Conservation (phyloP, 2,888 invertebrate species). For the Crossocerus cetratus region DNA sequence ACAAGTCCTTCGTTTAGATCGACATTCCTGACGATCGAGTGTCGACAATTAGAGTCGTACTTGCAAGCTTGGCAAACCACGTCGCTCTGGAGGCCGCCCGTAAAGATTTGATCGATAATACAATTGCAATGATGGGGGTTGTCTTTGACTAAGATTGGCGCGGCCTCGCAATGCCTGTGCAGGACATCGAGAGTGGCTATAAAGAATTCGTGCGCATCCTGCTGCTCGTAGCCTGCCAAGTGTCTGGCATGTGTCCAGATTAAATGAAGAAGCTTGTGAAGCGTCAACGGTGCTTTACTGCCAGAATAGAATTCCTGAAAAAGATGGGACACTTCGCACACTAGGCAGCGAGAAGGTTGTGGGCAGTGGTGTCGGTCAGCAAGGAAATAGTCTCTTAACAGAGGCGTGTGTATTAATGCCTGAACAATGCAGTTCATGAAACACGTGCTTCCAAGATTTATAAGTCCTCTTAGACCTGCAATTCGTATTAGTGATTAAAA, state of each 20-base stretch:
- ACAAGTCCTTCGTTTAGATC: neutral
- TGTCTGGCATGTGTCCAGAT: slow-evolving; percentile 98
- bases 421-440: slow-evolving; percentile 98
- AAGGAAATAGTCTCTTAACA: slow-evolving; percentile 96
- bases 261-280: slow-evolving; percentile 92
- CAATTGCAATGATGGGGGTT: slow-evolving; percentile 87
- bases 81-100: slow-evolving; percentile 96
- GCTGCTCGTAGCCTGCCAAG: slow-evolving; percentile 96
- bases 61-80: slow-evolving; percentile 97
- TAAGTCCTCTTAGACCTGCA: slow-evolving; percentile 90
- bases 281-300: slow-evolving; percentile 90
- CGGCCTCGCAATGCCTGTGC: slow-evolving; percentile 87
- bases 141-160: slow-evolving; percentile 73
- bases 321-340: slow-evolving; percentile 95
- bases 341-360: slow-evolving; percentile 89
- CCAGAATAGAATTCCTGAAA: slow-evolving; percentile 99
- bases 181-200: slow-evolving; percentile 96
- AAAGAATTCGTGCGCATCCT: slow-evolving; percentile 99
- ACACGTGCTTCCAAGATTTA: slow-evolving; percentile 98
- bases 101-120: slow-evolving; percentile 98
- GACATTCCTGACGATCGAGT: neutral
- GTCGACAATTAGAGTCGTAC: slow-evolving; percentile 76
- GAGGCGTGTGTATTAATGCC: slow-evolving; percentile 95
- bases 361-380: slow-evolving; percentile 94
- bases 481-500: neutral